Evolutionary conservation across 2,888 invertebrate species (phyloP), one percentile per base, ranked within the genome.

Genomic region (Sarcophaga caerulescens): DNA sequence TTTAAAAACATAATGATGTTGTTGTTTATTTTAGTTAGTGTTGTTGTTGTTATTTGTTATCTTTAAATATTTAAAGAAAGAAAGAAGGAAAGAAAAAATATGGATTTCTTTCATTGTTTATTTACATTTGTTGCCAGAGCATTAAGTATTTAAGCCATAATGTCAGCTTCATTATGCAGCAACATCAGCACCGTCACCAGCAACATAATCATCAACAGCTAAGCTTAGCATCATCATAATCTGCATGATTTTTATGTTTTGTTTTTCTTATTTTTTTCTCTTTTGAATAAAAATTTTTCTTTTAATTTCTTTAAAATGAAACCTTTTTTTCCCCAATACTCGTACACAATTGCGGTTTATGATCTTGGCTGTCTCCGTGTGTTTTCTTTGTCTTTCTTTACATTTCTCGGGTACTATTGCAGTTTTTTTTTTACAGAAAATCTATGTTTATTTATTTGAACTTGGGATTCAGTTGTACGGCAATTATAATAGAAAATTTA

Each of bases 101-200:
- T 35, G 8, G 35, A 35, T 35, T 84, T 80, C 52, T 71, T 25
- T 68, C 19, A 59, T 63, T 70, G 62, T 19, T 25, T 57, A 60
- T 77, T 81, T 62, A 62, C 25, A 62, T 76, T 81, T 25, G 60
- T 52, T 59, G 77, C 25, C 75, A 23, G 21, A 79, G 76, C 70
- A 82, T 75, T 45, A 52, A 81, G 60, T 21, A 35, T 45, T 17
- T 45, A 44, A 45, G 52, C 57, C 35, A 60, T 60, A 71, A 71
- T 77, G 66, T 25, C 82, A 73, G 77, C 77, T 77, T 77, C 65
- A 77, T 82, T 82, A 77, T 82, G 77, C 82, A 73, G 71, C 70
- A 76, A 65, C 75, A 76, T 76, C 25, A 69, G 70, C 63, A 65
- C n/a, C 73, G 19, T 17, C 59, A 17, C 17, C 52, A 52, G 52